Conservation (phyloP, 2,113 vertebrate species). For the Aepyceros melampus region DNA sequence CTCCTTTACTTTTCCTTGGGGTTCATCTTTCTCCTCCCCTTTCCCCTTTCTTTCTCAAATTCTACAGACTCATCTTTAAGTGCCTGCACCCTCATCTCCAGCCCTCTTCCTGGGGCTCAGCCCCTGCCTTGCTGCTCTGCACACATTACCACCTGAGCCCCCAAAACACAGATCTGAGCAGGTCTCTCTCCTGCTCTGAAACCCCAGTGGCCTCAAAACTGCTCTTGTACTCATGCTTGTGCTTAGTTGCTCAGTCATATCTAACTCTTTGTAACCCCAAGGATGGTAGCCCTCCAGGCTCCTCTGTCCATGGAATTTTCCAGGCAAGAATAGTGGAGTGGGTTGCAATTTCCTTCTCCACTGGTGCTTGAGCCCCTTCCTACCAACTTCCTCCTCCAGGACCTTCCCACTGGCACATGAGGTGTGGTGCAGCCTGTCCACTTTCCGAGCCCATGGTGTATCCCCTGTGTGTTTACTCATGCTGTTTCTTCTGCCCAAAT, state of each 20-base stretch:
- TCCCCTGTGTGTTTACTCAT: not conserved
- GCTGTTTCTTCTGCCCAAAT: not conserved
- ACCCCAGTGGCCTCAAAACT: not conserved
- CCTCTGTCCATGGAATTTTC: not conserved
- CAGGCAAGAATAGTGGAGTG: not conserved
- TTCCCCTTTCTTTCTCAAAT: not conserved
- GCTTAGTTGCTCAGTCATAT: not conserved
- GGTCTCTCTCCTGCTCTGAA: not conserved
- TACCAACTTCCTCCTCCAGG: not conserved
- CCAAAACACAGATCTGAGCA: not conserved
- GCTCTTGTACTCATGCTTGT: not conserved
- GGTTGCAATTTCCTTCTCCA: not conserved
- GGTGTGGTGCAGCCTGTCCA: not conserved
- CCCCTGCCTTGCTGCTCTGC: not conserved
- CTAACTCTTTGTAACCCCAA: not conserved
- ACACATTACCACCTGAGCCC: accelerated
- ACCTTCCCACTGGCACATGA: not conserved
- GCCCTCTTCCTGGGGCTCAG: not conserved
- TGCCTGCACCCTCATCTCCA: not conserved
- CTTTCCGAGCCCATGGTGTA: not conserved
- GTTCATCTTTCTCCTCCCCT: not conserved
- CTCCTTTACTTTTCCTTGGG: not conserved
- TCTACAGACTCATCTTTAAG: not conserved
- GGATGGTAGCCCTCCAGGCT: not conserved
- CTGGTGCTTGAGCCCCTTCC: not conserved